A percentile compares a stretch with the other conserved stretches of the same genome.
Conservation (phyloP, 2,797 vertebrate species). For the Hemibagrus guttatus region DNA sequence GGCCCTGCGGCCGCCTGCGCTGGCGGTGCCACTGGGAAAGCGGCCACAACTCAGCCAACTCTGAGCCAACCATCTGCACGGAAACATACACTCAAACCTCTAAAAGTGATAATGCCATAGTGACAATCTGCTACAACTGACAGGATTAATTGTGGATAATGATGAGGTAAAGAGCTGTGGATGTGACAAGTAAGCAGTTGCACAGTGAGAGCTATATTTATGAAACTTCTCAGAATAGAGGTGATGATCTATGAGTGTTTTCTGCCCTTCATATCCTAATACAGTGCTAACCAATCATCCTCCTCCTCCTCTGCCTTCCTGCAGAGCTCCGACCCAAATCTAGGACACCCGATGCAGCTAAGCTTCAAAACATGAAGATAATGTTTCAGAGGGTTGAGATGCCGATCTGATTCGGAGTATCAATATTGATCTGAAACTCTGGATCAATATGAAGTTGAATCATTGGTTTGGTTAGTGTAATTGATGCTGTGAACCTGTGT, state of each 20-base stretch:
- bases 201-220: slow-evolving; percentile 6
- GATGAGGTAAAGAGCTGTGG: background rate
- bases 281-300: background rate
- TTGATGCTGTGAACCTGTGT: background rate
- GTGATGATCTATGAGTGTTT: slow-evolving; percentile 34
- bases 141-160: slow-evolving; percentile 1
- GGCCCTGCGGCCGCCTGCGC: slow-evolving; percentile 53
- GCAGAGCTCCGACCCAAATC: slow-evolving; percentile 26
- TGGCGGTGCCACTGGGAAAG: slow-evolving; percentile 55
- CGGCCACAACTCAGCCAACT: slow-evolving; percentile 23
- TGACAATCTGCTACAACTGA: background rate
- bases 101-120: slow-evolving; percentile 13
- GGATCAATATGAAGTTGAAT: background rate
- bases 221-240: slow-evolving; percentile 13
- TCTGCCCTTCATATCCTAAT: slow-evolving; percentile 20
- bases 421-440: background rate
- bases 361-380: slow-evolving; percentile 22
- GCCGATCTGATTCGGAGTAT: background rate
- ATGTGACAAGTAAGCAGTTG: slow-evolving; percentile 10
- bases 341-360: slow-evolving; percentile 6
- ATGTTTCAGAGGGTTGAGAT: slow-evolving; percentile 11
- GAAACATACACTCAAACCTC: slow-evolving; percentile 22
- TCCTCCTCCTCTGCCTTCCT: slow-evolving; percentile 1
- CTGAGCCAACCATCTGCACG: slow-evolving; percentile 62
- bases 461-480: background rate